These are phyloP conservation scores for Chelmon rostratus DNA, from an alignment of 2,797 vertebrate genomes.

Conservation along the genomic window DNA sequence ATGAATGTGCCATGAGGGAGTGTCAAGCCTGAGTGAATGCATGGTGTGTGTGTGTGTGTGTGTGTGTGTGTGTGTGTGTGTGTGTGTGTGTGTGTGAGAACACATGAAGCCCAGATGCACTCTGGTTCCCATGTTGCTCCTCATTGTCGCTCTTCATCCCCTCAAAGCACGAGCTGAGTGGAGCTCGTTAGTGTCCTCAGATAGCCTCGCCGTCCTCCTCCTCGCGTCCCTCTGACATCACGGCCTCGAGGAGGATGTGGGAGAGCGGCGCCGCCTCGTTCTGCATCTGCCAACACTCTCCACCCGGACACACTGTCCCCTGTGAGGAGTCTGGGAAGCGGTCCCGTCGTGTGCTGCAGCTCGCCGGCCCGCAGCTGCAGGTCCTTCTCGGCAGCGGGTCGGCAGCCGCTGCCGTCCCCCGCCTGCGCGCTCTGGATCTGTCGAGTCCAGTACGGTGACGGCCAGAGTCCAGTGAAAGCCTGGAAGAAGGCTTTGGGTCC, in stretches of 20 bases:
- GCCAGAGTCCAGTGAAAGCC: too few relatives aligned
- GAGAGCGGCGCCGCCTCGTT: background rate
- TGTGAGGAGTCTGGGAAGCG: background rate
- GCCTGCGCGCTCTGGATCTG: too few relatives aligned
- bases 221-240: slow-evolving; percentile 30
- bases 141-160: slow-evolving; percentile 26
- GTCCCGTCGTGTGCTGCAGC: background rate
- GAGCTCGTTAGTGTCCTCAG: slow-evolving; percentile 71
- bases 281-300: slow-evolving; percentile 2
- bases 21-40: slow-evolving; percentile 9
- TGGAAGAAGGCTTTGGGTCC: too few relatives aligned
- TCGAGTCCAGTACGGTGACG: too few relatives aligned
- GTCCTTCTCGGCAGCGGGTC: background rate
- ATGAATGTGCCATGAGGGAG: slow-evolving; percentile 42
- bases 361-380: background rate
- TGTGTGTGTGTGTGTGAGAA: slow-evolving; percentile 29
- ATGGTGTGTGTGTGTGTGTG: slow-evolving; percentile 18
- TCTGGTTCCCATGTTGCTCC: slow-evolving; percentile 45
- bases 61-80: slow-evolving; percentile 11
- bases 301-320: background rate
- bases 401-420: background rate
- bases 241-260: slow-evolving; percentile 19
- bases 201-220: slow-evolving; percentile 15
- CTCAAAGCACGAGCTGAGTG: slow-evolving; percentile 27
- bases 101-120: slow-evolving; percentile 18